phyloP scores from a whole-genome alignment of 2,797 vertebrate genomes.

The Mico argentatus region DNA sequence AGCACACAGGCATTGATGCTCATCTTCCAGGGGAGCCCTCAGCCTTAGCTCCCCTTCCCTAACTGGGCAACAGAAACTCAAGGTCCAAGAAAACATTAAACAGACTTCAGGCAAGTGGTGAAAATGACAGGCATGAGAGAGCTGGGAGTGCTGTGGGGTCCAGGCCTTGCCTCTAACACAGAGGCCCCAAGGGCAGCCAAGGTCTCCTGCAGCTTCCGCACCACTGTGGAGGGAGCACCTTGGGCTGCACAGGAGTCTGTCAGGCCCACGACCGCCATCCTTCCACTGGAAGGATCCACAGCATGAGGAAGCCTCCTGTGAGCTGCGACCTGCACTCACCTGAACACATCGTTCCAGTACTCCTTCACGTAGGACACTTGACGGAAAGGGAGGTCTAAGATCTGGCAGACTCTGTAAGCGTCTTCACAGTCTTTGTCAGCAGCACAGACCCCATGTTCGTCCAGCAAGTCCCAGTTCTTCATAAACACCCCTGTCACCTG shows the following conservation, averaged over 20 bases:
- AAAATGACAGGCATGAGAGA: neutral
- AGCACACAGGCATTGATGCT: accelerated
- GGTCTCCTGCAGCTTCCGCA: accelerated
- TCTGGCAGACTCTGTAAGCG: slow-evolving; percentile 91
- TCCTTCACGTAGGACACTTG: slow-evolving; percentile 96
- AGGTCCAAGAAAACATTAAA: neutral
- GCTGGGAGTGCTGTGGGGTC: neutral
- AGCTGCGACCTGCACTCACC: slow-evolving; percentile 80
- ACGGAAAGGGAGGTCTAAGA: slow-evolving; percentile 93
- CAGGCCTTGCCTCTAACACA: neutral
- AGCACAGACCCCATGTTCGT: slow-evolving; percentile 91
- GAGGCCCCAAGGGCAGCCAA: accelerated
- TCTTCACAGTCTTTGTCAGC: slow-evolving; percentile 94
- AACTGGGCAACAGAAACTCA: neutral
- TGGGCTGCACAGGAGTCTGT: accelerated
- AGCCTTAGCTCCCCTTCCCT: neutral
- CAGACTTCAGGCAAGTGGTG: neutral
- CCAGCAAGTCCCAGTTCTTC: slow-evolving; percentile 96
- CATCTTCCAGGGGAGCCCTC: neutral
- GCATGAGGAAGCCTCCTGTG: accelerated
- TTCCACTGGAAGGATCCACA: accelerated
- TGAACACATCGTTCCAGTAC: slow-evolving; percentile 98
- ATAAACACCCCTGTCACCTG: slow-evolving; percentile 95
- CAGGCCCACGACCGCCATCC: accelerated
- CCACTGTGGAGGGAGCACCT: accelerated